These are phyloP conservation scores for Meles meles DNA, from an alignment of 2,113 vertebrate genomes.

Conservation along the genomic window DNA sequence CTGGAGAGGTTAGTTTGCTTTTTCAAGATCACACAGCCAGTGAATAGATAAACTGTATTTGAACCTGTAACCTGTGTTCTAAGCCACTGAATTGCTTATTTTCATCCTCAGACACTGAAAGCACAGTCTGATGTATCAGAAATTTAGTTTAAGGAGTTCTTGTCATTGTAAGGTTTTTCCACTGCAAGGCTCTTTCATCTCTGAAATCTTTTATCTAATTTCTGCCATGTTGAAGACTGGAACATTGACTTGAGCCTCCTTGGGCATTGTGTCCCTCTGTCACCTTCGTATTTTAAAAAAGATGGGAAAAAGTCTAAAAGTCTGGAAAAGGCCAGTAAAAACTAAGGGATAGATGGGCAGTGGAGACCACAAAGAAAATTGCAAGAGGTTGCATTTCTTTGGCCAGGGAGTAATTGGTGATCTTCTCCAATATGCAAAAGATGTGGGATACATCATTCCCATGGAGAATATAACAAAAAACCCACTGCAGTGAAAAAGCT, in stretches of 20 bases:
- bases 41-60: not conserved
- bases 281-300: not conserved
- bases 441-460: not conserved
- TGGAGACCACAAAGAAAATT: not conserved
- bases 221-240: not conserved
- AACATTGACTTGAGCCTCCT: not conserved
- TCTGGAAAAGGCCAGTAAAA: not conserved
- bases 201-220: not conserved
- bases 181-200: not conserved
- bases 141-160: not conserved
- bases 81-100: not conserved
- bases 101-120: not conserved
- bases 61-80: not conserved
- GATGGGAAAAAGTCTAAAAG: not conserved
- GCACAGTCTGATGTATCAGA: not conserved
- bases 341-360: not conserved
- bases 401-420: not conserved
- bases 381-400: not conserved
- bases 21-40: not conserved
- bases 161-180: not conserved
- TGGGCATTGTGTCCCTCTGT: not conserved
- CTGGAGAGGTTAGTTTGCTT: not conserved
- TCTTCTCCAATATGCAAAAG: not conserved
- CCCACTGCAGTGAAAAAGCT: not conserved
- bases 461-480: not conserved